Conservation (phyloP, 2,888 invertebrate species). For the Melipona bicolor region DNA sequence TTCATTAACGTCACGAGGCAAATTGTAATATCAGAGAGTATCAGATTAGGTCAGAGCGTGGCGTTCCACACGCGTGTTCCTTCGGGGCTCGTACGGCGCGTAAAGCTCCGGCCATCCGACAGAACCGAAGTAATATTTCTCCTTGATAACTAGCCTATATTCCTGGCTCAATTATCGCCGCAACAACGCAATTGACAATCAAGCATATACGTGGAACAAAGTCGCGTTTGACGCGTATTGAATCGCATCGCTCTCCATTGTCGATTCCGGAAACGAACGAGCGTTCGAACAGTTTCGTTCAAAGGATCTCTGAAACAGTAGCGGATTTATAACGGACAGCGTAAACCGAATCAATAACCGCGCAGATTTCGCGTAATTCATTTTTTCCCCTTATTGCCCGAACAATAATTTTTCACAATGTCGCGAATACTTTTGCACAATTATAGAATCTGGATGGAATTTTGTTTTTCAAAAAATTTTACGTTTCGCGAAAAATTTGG, state of each 20-base stretch:
- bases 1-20: conserved; percentile 7
- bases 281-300: not conserved
- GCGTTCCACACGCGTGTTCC: conserved; percentile 1
- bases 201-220: not conserved
- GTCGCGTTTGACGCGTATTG: not conserved
- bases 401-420: no score
- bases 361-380: no score
- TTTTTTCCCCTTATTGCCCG: no score
- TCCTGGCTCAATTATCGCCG: not conserved
- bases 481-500: no score
- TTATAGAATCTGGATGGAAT: no score
- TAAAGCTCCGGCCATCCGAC: not conserved
- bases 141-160: not conserved
- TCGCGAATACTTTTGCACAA: no score
- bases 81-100: not conserved
- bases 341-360: no score
- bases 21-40: conserved; percentile 18
- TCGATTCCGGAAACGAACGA: not conserved
- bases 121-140: not conserved
- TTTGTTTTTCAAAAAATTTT: no score
- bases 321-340: not conserved
- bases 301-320: not conserved
- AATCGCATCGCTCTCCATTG: not conserved
- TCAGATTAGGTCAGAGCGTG: conserved; percentile 35
- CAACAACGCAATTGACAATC: not conserved